Percentiles rank a stretch among this genome's conserved stretches.
These are phyloP conservation scores for Graptemys geographica DNA, from an alignment of 2,797 vertebrate genomes.

Conservation along the genomic window DNA sequence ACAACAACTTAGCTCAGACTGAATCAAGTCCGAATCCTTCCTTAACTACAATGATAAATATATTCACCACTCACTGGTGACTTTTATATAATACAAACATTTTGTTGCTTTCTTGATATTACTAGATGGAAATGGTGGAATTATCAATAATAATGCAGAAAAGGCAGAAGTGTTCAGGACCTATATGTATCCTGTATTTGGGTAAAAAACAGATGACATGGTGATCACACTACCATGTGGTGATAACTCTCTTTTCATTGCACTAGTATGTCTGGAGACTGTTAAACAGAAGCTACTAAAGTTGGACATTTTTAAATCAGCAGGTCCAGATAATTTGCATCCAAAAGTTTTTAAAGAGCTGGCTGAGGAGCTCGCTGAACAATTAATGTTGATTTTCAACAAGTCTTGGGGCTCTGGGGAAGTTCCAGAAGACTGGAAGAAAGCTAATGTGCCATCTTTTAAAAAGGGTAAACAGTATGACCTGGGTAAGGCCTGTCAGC, in stretches of 20 bases:
- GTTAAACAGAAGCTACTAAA: neutral
- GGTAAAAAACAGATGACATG: neutral
- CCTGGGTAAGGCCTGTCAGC: neutral
- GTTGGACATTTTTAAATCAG: neutral
- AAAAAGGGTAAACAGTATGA: neutral
- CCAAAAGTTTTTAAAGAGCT: no score
- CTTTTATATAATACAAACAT: neutral
- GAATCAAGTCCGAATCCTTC: neutral
- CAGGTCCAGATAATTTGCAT: neutral
- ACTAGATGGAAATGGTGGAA: neutral
- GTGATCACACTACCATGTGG: neutral
- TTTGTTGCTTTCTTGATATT: neutral
- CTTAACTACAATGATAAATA: neutral
- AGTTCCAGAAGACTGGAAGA: neutral
- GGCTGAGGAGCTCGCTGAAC: no score
- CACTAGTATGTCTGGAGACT: neutral
- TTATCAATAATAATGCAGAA: neutral
- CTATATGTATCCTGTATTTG: neutral
- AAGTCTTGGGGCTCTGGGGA: neutral
- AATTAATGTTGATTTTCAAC: neutral
- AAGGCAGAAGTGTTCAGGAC: neutral
- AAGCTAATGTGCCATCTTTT: neutral
- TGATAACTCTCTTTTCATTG: no score
- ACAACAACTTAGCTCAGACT: neutral
- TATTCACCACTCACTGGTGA: neutral